Conservation (phyloP, 1,140 invertebrate genomes). For the Trichonephila clavipes region DNA sequence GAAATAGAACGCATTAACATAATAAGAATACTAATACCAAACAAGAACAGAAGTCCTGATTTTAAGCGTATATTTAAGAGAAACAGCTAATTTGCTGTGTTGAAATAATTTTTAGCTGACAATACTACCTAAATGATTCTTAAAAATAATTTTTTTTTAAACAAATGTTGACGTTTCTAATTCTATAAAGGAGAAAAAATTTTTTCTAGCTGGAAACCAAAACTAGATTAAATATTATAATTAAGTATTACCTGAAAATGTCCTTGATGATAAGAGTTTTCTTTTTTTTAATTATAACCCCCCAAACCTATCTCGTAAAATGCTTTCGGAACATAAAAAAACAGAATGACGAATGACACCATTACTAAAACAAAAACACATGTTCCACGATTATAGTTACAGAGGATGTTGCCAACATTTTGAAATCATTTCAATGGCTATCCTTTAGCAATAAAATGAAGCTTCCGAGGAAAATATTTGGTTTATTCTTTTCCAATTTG, state of each 20-base stretch:
- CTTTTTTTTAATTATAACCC: not conserved
- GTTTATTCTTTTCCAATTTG: no score
- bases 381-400: not conserved
- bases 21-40: no score
- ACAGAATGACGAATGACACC: constrained; percentile 13
- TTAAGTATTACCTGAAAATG: not conserved
- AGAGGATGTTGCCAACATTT: not conserved
- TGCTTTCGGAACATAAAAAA: not conserved
- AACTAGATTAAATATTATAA: not conserved
- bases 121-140: no score
- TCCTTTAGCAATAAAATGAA: no score
- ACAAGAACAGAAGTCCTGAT: no score
- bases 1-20: no score
- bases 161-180: not conserved
- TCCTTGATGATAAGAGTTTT: not conserved
- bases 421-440: no score
- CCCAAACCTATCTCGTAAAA: not conserved
- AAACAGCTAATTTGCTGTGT: no score
- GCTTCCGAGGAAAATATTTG: no score
- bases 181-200: not conserved
- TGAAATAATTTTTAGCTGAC: no score
- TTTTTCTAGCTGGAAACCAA: not conserved
- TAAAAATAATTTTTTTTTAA: not conserved
- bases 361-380: constrained; percentile 36
- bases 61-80: no score